These are phyloP conservation scores for Augochlorella aurata DNA, from an alignment of 2,888 invertebrate species.

Conservation along the genomic window DNA sequence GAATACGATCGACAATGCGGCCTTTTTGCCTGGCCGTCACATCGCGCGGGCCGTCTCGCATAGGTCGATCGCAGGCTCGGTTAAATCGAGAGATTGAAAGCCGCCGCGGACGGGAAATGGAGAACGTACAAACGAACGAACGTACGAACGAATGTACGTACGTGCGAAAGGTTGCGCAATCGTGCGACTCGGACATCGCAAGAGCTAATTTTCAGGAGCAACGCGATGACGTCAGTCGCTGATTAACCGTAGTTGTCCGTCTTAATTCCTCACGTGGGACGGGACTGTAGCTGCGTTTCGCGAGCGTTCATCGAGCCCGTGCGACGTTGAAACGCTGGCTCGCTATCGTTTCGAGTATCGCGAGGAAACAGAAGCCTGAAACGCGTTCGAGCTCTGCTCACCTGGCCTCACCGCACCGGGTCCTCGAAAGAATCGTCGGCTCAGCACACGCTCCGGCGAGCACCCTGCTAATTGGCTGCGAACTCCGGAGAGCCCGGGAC, in stretches of 20 bases:
- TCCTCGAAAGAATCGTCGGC: constrained; percentile 47
- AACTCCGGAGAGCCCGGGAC: constrained; percentile 33
- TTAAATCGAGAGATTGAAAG: constrained; percentile 51
- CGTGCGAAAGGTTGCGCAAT: constrained; percentile 14
- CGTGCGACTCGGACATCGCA: neutral
- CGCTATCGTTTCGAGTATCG: neutral
- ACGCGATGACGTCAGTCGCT: constrained; percentile 28
- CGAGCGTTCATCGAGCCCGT: too few relatives aligned
- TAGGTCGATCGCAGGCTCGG: constrained; percentile 25
- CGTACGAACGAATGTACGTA: too few relatives aligned
- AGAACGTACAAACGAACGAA: constrained; percentile 7
- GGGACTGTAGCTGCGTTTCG: neutral
- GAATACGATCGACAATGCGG: constrained; percentile 67
- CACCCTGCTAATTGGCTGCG: constrained; percentile 53
- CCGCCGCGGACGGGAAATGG: constrained; percentile 20
- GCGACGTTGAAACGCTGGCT: too few relatives aligned
- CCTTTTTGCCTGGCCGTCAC: constrained; percentile 47
- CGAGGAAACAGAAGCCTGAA: neutral
- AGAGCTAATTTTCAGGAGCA: constrained; percentile 21
- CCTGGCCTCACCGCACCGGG: neutral
- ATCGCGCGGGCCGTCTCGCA: constrained; percentile 9
- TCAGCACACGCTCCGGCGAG: constrained; percentile 39
- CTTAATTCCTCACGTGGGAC: constrained; percentile 33
- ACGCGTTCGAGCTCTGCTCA: neutral
- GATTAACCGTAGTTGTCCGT: constrained; percentile 19